Conservation (phyloP, 2,113 vertebrate genomes). For the Lampris incognitus region DNA sequence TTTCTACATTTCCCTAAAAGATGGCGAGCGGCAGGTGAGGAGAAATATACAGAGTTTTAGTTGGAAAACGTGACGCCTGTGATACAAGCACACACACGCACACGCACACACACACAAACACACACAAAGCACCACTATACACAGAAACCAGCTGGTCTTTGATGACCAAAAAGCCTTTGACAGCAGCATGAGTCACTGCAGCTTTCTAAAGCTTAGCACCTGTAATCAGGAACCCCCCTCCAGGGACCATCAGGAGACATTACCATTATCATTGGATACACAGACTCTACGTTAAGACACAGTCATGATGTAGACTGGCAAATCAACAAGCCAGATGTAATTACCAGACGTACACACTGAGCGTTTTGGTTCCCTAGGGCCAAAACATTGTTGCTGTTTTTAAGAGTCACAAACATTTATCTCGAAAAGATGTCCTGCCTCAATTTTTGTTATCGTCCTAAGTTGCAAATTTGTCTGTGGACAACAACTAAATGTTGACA, state of each 20-base stretch:
- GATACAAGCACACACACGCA: slow-evolving; percentile 5
- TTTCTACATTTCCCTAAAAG: slow-evolving; percentile 79
- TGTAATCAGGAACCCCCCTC: slow-evolving; percentile 36
- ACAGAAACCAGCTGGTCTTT: slow-evolving; percentile 20
- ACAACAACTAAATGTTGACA: slow-evolving; percentile 1
- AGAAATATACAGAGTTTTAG: not conserved
- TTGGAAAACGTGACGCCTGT: not conserved
- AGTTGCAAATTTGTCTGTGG: not conserved
- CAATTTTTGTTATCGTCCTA: not conserved
- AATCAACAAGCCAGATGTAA: slow-evolving; percentile 41
- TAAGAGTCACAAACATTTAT: slow-evolving; percentile 26
- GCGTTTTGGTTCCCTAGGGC: slow-evolving; percentile 35
- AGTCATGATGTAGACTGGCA: slow-evolving; percentile 44
- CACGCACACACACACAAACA: slow-evolving; percentile 1
- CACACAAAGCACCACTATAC: not conserved
- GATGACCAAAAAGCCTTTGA: slow-evolving; percentile 9
- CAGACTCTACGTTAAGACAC: slow-evolving; percentile 31
- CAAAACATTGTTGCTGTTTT: slow-evolving; percentile 37
- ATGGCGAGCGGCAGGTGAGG: not conserved
- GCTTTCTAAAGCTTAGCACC: slow-evolving; percentile 44
- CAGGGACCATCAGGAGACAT: slow-evolving; percentile 43
- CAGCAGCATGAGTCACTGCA: slow-evolving; percentile 31
- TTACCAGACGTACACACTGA: slow-evolving; percentile 44
- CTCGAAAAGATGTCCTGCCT: not conserved
- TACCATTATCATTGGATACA: slow-evolving; percentile 38